A percentile compares a stretch with the other conserved stretches of the same genome.
Evolutionary conservation across 2,797 vertebrate genomes (phyloP).

Genomic region (Siniperca undulata): DNA sequence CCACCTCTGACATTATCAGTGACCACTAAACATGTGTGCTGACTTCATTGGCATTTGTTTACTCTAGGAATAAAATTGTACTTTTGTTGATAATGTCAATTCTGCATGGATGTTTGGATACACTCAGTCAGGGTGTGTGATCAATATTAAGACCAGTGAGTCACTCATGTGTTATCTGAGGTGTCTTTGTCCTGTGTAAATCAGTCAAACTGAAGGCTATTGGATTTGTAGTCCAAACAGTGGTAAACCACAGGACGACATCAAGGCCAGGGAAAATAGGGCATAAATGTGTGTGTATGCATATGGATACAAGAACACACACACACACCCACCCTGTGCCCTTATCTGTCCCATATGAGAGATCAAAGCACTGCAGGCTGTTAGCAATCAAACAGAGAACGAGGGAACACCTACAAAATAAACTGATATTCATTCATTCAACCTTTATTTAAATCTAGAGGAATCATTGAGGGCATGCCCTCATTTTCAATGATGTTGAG

Average conservation of each 20-base stretch:
- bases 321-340: conserved; percentile 30
- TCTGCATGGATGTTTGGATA: conserved; percentile 43
- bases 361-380: conserved; percentile 81
- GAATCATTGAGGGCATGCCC: too few species aligned
- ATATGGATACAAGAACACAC: conserved; percentile 20
- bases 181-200: conserved; percentile 51
- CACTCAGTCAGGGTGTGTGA: conserved; percentile 29
- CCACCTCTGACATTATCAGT: conserved; percentile 59
- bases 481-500: too few species aligned
- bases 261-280: conserved; percentile 52
- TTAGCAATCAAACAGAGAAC: conserved; percentile 67
- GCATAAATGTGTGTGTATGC: conserved; percentile 23
- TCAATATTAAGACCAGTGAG: conserved; percentile 56
- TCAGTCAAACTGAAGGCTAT: conserved; percentile 62
- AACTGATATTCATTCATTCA: conserved; percentile 52
- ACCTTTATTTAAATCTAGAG: too few species aligned
- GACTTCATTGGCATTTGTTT: conserved; percentile 46
- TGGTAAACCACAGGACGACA: conserved; percentile 52
- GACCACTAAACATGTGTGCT: conserved; percentile 28
- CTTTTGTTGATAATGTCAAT: conserved; percentile 42
- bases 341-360: conserved; percentile 77
- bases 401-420: conserved; percentile 70
- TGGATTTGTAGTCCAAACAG: conserved; percentile 69
- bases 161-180: conserved; percentile 56
- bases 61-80: conserved; percentile 38